Percentiles rank a stretch among this genome's conserved stretches.
phyloP scores from a whole-genome alignment of 2,797 vertebrate species.

The Stomatorhinus walkeri region DNA sequence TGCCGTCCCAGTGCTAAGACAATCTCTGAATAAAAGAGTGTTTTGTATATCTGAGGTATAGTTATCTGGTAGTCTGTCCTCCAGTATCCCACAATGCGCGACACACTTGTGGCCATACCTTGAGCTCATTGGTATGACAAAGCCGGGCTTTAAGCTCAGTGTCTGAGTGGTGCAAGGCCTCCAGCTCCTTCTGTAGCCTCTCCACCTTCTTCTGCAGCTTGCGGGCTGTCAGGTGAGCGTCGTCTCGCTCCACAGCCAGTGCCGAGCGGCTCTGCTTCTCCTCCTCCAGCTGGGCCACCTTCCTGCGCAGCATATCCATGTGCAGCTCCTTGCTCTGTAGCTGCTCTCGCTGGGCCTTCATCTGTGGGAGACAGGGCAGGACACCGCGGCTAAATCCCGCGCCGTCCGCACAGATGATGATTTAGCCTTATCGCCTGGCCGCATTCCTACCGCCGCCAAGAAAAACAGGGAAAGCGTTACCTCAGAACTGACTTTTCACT shows the following conservation, averaged over 20 bases:
- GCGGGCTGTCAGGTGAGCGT: slow-evolving; percentile 55
- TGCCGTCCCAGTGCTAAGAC: not conserved
- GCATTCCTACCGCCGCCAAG: not conserved
- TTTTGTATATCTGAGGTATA: not conserved
- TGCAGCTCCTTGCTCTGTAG: slow-evolving; percentile 79
- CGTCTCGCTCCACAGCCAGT: slow-evolving; percentile 64
- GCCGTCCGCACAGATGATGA: too few species aligned
- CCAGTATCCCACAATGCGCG: not conserved
- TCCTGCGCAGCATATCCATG: slow-evolving; percentile 74
- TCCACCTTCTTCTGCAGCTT: slow-evolving; percentile 75
- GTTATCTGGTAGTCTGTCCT: not conserved
- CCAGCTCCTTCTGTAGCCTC: slow-evolving; percentile 74
- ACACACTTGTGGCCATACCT: slow-evolving; percentile 54
- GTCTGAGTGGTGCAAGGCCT: slow-evolving; percentile 53
- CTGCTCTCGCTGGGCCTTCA: slow-evolving; percentile 77
- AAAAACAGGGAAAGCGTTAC: not conserved
- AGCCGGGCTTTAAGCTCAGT: slow-evolving; percentile 76
- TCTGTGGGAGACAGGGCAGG: slow-evolving; percentile 47
- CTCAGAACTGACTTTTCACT: not conserved
- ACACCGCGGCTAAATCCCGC: not conserved
- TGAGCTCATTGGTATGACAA: slow-evolving; percentile 74
- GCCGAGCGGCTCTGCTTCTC: slow-evolving; percentile 63
- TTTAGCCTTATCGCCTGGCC: not conserved
- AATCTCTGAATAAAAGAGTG: not conserved
- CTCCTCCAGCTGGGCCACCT: slow-evolving; percentile 76